Evolutionary conservation across 2,888 invertebrate species (phyloP), one percentile per base, ranked within the genome.

Genomic region (Ryuthela nishihirai): DNA sequence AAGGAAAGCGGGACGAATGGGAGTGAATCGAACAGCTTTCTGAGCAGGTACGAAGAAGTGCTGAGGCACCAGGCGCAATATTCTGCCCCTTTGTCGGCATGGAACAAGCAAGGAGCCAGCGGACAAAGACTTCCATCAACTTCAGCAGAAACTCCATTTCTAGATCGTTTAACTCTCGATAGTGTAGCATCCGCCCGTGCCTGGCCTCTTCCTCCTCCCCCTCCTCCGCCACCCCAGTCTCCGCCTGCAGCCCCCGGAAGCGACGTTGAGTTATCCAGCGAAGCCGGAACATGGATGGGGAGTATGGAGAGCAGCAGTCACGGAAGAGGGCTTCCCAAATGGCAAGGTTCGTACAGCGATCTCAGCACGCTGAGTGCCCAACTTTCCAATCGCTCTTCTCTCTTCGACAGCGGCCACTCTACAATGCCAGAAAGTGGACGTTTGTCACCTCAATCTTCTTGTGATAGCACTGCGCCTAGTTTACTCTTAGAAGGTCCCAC

Each of bases 271-370:
- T 32, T 54, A 9, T 47, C 58, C 18, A 62, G 62, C 36, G 62
- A 62, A 34, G 50, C 45, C 23, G 58, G 58, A 9, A 62, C 62
- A n/a, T 62, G 56, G 54, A 60, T 60, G 54, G 62, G 55, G 7
- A 58, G 49, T 23, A 55, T 59, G 54, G 58, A 54, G 34, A 61
- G 61, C 21, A 53, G 59, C 20, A 56, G 62, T 41, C 40, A 40
- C 32, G 46, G 62, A 9, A 38, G 61, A 40, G 50, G 58, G 10
- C 36, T 59, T 35, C 47, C 52, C 1, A 87, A 87, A 74, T 87
- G 86, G 85, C 82, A 86, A 70, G 84, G 85, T 38, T 85, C 85
- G 4, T 81, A 84, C 77, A 84, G 84, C 74, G 85, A 86, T 71
- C 81, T 86, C 39, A 84, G 83, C 53, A 55, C 62, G n/a, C 45